Percentiles rank a stretch among this genome's conserved stretches.
phyloP scores from a whole-genome alignment of 2,113 vertebrate species.

The Spheniscus mendiculus region DNA sequence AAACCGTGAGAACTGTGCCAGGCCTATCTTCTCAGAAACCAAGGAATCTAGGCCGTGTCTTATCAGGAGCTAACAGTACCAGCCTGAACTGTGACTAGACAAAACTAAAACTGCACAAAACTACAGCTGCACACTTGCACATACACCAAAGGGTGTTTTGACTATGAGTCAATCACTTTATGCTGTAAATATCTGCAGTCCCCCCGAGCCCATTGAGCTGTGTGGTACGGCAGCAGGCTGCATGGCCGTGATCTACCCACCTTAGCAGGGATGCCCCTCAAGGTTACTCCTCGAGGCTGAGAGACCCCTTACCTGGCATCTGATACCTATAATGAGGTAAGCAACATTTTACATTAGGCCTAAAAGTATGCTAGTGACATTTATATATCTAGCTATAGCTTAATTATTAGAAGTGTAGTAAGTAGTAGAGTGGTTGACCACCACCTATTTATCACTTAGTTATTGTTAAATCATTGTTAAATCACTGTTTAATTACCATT shows the following conservation, averaged over 20 bases:
- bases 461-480: neutral
- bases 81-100: neutral
- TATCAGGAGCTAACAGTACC: neutral
- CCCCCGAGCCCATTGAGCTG: too few relatives aligned
- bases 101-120: neutral
- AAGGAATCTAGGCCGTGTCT: neutral
- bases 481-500: neutral
- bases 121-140: neutral
- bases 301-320: neutral
- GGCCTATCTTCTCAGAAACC: neutral
- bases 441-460: neutral
- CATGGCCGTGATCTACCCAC: fast-evolving
- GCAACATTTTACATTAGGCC: neutral
- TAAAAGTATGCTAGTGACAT: neutral
- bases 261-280: neutral
- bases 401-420: neutral
- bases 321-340: neutral
- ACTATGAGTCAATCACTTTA: neutral
- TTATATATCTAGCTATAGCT: neutral
- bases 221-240: neutral
- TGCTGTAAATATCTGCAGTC: neutral
- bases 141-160: neutral
- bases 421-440: neutral
- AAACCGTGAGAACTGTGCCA: neutral
- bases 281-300: neutral